Evolutionary conservation across 2,888 invertebrate species (phyloP).

Genomic region (Dysmachus trigonus): DNA sequence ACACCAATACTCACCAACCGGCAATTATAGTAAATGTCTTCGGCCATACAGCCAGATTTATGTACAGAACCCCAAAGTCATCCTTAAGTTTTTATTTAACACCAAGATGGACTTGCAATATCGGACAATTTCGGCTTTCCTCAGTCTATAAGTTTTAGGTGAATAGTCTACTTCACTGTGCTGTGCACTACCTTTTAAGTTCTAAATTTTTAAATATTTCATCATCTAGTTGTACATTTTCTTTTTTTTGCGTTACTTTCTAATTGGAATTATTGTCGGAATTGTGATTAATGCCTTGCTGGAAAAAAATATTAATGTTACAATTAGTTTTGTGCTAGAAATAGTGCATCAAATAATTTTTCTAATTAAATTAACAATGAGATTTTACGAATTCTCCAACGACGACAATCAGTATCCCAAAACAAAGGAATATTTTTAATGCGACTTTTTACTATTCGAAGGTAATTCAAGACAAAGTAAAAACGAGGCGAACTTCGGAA

Average conservation of each 20-base stretch:
- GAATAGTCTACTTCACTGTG: slow-evolving; percentile 24
- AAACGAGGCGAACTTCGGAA: neutral
- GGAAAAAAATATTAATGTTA: neutral
- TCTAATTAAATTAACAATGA: neutral
- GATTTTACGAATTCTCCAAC: neutral
- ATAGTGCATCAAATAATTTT: neutral
- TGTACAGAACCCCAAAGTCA: slow-evolving; percentile 1
- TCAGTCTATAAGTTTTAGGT: slow-evolving; percentile 9
- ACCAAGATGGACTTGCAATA: slow-evolving; percentile 7
- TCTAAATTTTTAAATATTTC: neutral
- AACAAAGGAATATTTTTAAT: slow-evolving; percentile 13
- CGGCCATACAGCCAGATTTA: neutral
- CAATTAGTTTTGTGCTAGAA: neutral
- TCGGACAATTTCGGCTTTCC: slow-evolving; percentile 23
- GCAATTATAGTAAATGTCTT: slow-evolving; percentile 14
- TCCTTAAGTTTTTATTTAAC: slow-evolving; percentile 12
- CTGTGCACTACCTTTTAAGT: neutral
- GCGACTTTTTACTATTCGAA: neutral
- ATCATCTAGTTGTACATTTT: neutral
- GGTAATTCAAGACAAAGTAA: slow-evolving; percentile 13
- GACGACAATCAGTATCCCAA: neutral
- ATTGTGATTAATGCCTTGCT: neutral
- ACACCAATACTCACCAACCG: neutral
- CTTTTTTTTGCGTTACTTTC: neutral
- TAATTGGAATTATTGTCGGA: neutral